Base-by-base conservation (phyloP, 1,140 invertebrate genomes). In the Lanistes nyassanus region DNA sequence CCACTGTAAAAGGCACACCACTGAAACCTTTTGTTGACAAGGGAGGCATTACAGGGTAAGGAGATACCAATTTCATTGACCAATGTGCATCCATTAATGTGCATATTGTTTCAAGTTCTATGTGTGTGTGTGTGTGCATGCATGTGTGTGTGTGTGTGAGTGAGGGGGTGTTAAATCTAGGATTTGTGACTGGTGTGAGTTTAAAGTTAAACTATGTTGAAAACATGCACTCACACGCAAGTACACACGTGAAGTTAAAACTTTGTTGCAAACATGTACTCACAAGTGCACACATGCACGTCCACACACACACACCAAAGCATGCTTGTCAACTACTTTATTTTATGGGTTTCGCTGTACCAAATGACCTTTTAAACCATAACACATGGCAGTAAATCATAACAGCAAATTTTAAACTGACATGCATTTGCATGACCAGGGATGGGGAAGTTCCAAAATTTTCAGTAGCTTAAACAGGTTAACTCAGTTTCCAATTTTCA, bases 1-100 rank as follows among this genome's bases (percentile, higher is more conserved):
- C 73, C 42, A 76, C 76, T 29, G 51, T 81, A 19, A 67, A 77
- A n/a, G 78, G 80, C 7, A 72, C 31, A 75, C 6, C 19, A 11
- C 34, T 26, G 31, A 56, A 19, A 11, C 29, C 56, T 16, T 6
- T 42, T 5, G 51, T 37, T 31, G 65, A 34, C 23, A 74, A 23
- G 60, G 34, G 60, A 36, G 29, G 26, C 58, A 62, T 37, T 31
- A 66, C 6, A n/a, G 64, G 31, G 36, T 34, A 31, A 37, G 9
- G 3, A 26, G 11, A 31, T 11, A 60, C 11, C 23, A 53, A 53
- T 13, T 53, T 13, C 13, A 11, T 23, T 13, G 51, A 23, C 51
- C 13, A 53, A 53, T 53, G 23, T 53, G 51, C 23, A 53, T 53
- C 13, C 51, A 53, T 13, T 13, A 53, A 53, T 13, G 23, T 13